phyloP scores from a whole-genome alignment of 2,113 vertebrate genomes.

The Pholis gunnellus region DNA sequence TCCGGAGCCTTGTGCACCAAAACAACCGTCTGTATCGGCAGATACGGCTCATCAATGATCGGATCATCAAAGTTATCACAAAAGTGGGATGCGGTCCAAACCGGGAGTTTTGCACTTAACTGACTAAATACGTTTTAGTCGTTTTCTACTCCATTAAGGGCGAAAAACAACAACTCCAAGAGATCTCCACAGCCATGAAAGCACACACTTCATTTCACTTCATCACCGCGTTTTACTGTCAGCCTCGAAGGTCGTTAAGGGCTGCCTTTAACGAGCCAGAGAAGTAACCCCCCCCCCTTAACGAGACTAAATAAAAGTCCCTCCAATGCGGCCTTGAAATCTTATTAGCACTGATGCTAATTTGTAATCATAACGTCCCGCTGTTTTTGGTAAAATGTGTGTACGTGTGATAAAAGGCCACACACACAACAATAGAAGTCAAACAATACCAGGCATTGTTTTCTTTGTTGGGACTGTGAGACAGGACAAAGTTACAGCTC shows the following conservation, averaged over 20 bases:
- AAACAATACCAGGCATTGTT: slow-evolving; percentile 63
- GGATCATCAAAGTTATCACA: neutral
- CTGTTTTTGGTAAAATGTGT: slow-evolving; percentile 36
- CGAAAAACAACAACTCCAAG: neutral
- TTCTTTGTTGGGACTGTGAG: slow-evolving; percentile 49
- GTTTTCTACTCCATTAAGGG: neutral
- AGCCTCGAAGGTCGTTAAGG: slow-evolving; percentile 62
- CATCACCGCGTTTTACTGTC: slow-evolving; percentile 62
- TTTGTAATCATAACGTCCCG: slow-evolving; percentile 57
- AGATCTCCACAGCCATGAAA: slow-evolving; percentile 33
- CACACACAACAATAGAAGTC: slow-evolving; percentile 37
- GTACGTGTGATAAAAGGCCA: slow-evolving; percentile 6
- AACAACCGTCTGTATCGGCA: too few species aligned
- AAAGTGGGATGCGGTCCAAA: neutral
- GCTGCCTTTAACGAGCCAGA: slow-evolving; percentile 57
- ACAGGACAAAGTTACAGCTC: slow-evolving; percentile 67
- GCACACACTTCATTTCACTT: slow-evolving; percentile 64
- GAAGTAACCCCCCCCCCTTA: slow-evolving; percentile 16
- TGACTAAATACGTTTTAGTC: neutral
- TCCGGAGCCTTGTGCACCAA: too few species aligned
- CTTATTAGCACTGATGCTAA: slow-evolving; percentile 71
- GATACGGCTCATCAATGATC: too few species aligned
- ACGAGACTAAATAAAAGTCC: slow-evolving; percentile 45
- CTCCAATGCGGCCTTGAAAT: slow-evolving; percentile 37
- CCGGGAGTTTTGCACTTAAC: too few species aligned